These are phyloP conservation scores for Rhombomys opimus DNA, from an alignment of 2,113 vertebrate genomes.

Conservation along the genomic window DNA sequence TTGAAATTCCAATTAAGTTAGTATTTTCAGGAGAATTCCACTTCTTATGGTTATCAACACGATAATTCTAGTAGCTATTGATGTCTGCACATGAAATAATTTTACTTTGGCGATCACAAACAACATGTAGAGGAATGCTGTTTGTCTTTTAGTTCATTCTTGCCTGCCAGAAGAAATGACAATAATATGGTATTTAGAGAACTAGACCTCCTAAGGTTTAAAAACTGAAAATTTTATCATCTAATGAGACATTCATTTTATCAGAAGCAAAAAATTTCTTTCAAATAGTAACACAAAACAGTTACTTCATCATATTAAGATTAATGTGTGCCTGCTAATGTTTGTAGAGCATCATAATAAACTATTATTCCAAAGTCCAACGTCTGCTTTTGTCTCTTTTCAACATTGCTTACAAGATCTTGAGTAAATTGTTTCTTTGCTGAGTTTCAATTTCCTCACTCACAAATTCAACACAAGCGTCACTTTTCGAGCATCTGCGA, in stretches of 20 bases:
- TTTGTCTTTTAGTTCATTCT: slow-evolving; percentile 44
- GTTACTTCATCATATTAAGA: neutral
- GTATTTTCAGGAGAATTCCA: slow-evolving; percentile 66
- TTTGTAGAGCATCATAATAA: neutral
- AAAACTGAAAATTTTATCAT: neutral
- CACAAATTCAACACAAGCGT: slow-evolving; percentile 59
- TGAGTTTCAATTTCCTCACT: slow-evolving; percentile 52
- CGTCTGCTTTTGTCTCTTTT: neutral
- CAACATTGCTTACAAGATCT: neutral
- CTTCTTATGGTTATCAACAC: slow-evolving; percentile 47
- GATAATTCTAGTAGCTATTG: neutral
- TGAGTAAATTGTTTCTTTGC: slow-evolving; percentile 20
- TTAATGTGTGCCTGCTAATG: neutral
- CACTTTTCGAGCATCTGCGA: slow-evolving; percentile 25
- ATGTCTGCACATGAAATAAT: neutral
- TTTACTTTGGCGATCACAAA: neutral
- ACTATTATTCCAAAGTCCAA: slow-evolving; percentile 12
- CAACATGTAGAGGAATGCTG: neutral
- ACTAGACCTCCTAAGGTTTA: neutral
- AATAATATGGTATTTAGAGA: neutral
- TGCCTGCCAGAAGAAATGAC: neutral
- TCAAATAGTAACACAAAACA: slow-evolving; percentile 24
- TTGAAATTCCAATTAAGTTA: slow-evolving; percentile 80
- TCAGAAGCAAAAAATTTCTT: neutral
- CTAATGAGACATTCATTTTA: slow-evolving; percentile 28